phyloP scores from a whole-genome alignment of 2,797 vertebrate genomes.

The Pipistrellus pipistrellus region DNA sequence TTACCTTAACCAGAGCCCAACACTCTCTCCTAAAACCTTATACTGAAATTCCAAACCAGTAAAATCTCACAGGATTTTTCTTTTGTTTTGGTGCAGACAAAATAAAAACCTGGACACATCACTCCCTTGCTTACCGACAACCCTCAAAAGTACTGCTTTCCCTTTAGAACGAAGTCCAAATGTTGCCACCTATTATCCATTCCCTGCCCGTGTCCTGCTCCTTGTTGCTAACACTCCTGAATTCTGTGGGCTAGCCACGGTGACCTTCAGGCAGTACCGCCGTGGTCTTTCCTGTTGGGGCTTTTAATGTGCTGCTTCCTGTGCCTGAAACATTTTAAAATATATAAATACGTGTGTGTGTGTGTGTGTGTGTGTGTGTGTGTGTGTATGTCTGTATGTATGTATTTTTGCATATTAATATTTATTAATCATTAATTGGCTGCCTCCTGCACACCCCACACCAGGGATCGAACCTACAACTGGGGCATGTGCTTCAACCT shows the following conservation, averaged over 20 bases:
- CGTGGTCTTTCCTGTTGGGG: not conserved
- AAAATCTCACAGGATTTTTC: not conserved
- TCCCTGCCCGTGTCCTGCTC: not conserved
- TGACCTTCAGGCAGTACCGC: not conserved
- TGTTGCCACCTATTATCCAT: not conserved
- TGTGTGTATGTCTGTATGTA: too few relatives aligned
- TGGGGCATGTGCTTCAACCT: too few relatives aligned
- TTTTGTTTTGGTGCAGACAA: not conserved
- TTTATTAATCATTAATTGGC: too few relatives aligned
- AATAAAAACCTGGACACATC: not conserved
- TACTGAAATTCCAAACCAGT: constrained; percentile 10
- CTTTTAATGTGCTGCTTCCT: not conserved
- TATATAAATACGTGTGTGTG: too few relatives aligned
- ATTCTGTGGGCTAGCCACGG: not conserved
- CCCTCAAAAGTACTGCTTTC: not conserved
- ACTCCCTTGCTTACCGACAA: not conserved
- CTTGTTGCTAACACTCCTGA: not conserved
- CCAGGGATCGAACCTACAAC: too few relatives aligned
- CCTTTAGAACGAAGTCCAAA: not conserved
- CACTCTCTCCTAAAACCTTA: constrained; percentile 32
- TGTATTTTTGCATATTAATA: too few relatives aligned
- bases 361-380: too few relatives aligned
- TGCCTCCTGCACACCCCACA: too few relatives aligned
- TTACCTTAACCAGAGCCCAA: constrained; percentile 51
- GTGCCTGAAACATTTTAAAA: not conserved